These are phyloP conservation scores for Apotomis betuletana DNA, from an alignment of 2,888 invertebrate species.

Conservation along the genomic window DNA sequence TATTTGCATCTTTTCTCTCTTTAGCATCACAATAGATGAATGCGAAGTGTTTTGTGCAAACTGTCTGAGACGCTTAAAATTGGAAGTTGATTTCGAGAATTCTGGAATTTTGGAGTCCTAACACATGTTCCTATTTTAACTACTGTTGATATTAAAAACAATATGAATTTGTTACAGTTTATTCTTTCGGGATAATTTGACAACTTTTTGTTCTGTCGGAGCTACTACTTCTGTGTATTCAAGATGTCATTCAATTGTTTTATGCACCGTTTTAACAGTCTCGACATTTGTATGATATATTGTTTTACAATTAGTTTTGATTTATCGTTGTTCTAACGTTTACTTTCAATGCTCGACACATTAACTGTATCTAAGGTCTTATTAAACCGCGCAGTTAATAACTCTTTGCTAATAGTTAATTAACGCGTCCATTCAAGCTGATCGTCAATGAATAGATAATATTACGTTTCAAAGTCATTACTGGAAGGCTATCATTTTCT, in stretches of 20 bases:
- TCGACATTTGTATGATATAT: not conserved
- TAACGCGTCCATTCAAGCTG: slow-evolving; percentile 24
- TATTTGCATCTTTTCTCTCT: slow-evolving; percentile 73
- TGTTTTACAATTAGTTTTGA: slow-evolving; percentile 1
- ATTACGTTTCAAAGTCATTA: slow-evolving; percentile 33
- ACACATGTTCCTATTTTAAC: slow-evolving; percentile 67
- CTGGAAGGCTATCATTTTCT: slow-evolving; percentile 15
- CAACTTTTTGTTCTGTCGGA: slow-evolving; percentile 1
- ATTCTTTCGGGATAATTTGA: slow-evolving; percentile 5
- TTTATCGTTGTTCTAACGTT: not conserved
- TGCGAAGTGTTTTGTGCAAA: slow-evolving; percentile 55
- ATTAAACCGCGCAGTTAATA: slow-evolving; percentile 32
- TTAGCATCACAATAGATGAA: slow-evolving; percentile 68
- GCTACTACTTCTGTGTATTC: slow-evolving; percentile 10
- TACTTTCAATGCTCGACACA: slow-evolving; percentile 14
- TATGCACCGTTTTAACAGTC: not conserved
- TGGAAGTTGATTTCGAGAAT: slow-evolving; percentile 46
- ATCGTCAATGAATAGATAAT: slow-evolving; percentile 38
- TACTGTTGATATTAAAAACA: slow-evolving; percentile 60
- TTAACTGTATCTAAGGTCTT: slow-evolving; percentile 32
- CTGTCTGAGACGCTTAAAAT: slow-evolving; percentile 52
- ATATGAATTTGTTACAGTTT: slow-evolving; percentile 52
- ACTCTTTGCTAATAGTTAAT: slow-evolving; percentile 38
- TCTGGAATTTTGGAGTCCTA: slow-evolving; percentile 52
- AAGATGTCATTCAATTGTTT: slow-evolving; percentile 15